phyloP scores from a whole-genome alignment of 2,113 vertebrate species.

The Delphinapterus leucas region DNA sequence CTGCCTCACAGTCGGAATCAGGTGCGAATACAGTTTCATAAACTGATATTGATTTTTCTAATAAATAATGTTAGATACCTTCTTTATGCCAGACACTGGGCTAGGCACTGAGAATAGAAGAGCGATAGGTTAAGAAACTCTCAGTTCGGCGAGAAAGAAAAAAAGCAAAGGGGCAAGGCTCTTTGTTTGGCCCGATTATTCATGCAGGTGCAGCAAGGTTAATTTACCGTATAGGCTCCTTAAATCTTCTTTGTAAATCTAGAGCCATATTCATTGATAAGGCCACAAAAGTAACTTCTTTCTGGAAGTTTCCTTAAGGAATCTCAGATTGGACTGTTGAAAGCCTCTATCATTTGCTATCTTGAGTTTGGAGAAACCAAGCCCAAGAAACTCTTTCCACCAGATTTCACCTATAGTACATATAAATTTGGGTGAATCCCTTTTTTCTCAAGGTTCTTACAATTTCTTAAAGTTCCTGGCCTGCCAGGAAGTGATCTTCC shows the following conservation, averaged over 20 bases:
- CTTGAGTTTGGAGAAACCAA: conserved; percentile 10
- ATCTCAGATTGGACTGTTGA: neutral
- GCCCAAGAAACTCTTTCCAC: neutral
- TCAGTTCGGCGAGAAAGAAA: neutral
- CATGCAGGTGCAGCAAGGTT: neutral
- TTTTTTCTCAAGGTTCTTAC: neutral
- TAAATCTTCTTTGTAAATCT: neutral
- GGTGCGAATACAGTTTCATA: neutral
- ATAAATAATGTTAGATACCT: neutral
- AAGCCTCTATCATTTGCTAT: neutral
- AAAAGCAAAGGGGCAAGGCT: neutral
- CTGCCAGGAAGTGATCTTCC: neutral
- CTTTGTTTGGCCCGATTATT: neutral
- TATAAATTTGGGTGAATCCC: neutral
- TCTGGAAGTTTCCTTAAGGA: neutral
- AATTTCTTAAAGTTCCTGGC: neutral
- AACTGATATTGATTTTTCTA: neutral
- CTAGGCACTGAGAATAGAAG: neutral
- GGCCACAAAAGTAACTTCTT: neutral
- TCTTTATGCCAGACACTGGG: neutral
- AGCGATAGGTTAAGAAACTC: neutral
- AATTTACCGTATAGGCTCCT: neutral
- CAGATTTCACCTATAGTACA: neutral
- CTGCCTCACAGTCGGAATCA: neutral
- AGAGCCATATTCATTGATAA: neutral